Percentiles rank a stretch among this genome's conserved stretches.
Conservation (phyloP, 1,140 invertebrate species). For the Triops longicaudatus region DNA sequence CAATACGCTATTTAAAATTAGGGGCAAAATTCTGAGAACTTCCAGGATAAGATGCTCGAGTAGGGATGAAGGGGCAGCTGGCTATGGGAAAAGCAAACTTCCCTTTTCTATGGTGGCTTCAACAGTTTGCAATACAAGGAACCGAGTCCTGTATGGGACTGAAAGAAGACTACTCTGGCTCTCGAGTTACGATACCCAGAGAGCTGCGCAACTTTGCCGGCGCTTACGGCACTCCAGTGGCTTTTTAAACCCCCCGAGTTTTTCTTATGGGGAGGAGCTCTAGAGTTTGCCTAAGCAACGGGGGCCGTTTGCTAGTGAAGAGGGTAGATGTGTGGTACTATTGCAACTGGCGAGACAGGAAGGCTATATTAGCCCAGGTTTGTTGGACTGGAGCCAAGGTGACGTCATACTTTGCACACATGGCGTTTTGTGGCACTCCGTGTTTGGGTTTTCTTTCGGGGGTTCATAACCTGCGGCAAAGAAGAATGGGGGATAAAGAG, state of each 20-base stretch:
- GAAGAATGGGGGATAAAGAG: not conserved
- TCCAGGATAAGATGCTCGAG: not conserved
- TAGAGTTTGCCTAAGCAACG: not conserved
- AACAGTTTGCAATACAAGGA: not conserved
- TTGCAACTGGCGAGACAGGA: conserved; percentile 14
- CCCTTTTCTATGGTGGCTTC: not conserved
- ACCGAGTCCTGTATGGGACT: not conserved
- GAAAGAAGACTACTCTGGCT: not conserved
- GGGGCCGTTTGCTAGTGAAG: not conserved
- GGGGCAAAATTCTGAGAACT: too few species aligned
- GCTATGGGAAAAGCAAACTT: not conserved
- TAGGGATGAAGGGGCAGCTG: not conserved
- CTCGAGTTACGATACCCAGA: not conserved
- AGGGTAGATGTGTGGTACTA: not conserved
- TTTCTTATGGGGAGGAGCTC: not conserved
- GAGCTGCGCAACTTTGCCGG: not conserved
- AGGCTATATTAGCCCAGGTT: conserved; percentile 5
- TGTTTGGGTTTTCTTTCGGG: not conserved
- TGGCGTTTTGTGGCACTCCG: not conserved
- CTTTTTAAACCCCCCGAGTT: not conserved
- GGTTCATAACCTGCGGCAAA: not conserved
- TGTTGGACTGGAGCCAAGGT: not conserved
- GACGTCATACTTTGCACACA: conserved; percentile 2
- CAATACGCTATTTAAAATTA: too few species aligned
- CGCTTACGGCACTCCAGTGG: not conserved